A percentile compares a stretch with the other conserved stretches of the same genome.
Evolutionary conservation across 2,888 invertebrate species (phyloP).

Genomic region (Agriopis aurantiaria): DNA sequence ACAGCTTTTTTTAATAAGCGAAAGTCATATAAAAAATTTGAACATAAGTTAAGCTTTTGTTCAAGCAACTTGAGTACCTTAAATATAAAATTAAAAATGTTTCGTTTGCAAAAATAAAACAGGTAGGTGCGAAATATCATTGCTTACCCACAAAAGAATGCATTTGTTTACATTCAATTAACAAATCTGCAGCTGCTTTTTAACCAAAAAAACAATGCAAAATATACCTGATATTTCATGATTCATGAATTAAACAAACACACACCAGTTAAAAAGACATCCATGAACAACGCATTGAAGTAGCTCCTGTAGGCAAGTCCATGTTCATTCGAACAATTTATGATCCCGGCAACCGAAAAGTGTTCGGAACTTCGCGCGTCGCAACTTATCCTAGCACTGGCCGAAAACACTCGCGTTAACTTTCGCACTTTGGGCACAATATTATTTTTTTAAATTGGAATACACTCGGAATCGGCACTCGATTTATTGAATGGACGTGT

Average conservation of each 20-base stretch:
- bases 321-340: conserved; percentile 77
- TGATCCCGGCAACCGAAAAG: conserved; percentile 64
- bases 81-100: not conserved
- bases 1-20: conserved; percentile 13
- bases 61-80: not conserved
- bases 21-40: not conserved
- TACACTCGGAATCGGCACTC: conserved; percentile 64
- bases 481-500: conserved; percentile 63
- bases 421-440: conserved; percentile 49
- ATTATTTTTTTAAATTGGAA: conserved; percentile 38
- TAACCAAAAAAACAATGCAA: conserved; percentile 25
- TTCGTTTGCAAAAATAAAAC: conserved; percentile 47
- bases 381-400: conserved; percentile 60
- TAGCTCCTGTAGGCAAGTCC: conserved; percentile 82
- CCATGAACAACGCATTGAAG: conserved; percentile 86
- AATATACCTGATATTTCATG: conserved; percentile 47
- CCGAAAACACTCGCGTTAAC: conserved; percentile 59
- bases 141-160: conserved; percentile 61
- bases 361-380: conserved; percentile 33
- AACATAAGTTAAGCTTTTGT: conserved; percentile 5
- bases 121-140: conserved; percentile 55
- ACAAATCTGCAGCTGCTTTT: conserved; percentile 53
- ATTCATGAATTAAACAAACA: conserved; percentile 60
- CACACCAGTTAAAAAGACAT: conserved; percentile 86
- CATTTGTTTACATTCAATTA: conserved; percentile 61